Percentiles rank a stretch among this genome's conserved stretches.
These are phyloP conservation scores for Drosophila bunnanda DNA, from an alignment of 2,888 invertebrate genomes.

Conservation along the genomic window DNA sequence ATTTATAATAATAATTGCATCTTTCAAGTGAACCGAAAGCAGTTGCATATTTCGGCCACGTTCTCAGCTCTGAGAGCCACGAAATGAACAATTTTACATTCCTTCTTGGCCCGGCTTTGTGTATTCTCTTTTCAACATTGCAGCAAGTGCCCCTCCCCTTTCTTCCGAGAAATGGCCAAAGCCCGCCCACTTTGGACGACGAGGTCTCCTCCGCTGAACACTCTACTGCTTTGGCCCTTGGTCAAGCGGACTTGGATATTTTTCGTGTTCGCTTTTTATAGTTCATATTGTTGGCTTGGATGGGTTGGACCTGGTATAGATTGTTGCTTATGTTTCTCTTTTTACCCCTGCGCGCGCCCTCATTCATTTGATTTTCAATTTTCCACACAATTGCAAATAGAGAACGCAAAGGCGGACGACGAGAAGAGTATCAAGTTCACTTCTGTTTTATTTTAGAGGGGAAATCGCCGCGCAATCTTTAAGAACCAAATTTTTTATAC, in stretches of 20 bases:
- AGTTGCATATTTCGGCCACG: conserved; percentile 4
- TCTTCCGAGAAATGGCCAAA: conserved; percentile 7
- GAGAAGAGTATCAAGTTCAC: conserved; percentile 63
- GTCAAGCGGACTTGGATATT: conserved; percentile 76
- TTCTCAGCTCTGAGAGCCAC: conserved; percentile 16
- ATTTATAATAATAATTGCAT: background rate
- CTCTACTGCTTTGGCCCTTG: conserved; percentile 64
- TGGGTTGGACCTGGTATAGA: conserved; percentile 50
- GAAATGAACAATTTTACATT: conserved; percentile 18
- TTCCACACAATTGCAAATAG: conserved; percentile 76
- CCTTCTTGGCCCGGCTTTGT: conserved; percentile 25
- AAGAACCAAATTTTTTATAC: conserved; percentile 9
- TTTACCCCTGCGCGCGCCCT: conserved; percentile 20
- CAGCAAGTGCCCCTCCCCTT: conserved; percentile 7
- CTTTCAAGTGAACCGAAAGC: background rate
- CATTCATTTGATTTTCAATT: conserved; percentile 75
- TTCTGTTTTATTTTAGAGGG: conserved; percentile 52
- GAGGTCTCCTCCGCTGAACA: conserved; percentile 23
- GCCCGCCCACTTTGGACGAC: conserved; percentile 13
- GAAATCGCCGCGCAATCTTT: conserved; percentile 28
- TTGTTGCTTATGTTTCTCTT: conserved; percentile 41
- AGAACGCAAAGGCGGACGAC: conserved; percentile 37
- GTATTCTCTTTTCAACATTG: conserved; percentile 27
- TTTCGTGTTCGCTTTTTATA: conserved; percentile 73
- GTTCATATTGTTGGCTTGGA: conserved; percentile 68